phyloP scores from a whole-genome alignment of 2,888 invertebrate genomes.

The Drosophila lutescens region DNA sequence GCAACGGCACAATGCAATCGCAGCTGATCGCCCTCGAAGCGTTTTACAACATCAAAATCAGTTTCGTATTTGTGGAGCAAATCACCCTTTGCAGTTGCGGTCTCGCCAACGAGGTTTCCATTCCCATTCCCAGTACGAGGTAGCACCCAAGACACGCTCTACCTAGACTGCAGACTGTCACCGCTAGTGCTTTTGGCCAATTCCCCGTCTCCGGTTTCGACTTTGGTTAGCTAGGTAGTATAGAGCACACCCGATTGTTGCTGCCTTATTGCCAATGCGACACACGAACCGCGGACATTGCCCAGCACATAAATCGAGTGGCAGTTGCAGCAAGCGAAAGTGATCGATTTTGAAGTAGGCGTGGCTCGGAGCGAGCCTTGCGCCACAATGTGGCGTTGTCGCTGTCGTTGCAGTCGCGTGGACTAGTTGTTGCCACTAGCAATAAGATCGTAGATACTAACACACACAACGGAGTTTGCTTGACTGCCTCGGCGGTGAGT shows the following conservation, averaged over 20 bases:
- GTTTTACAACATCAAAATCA: conserved; percentile 35
- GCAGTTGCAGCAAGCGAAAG: conserved; percentile 72
- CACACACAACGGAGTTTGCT: conserved; percentile 47
- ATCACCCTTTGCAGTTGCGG: conserved; percentile 30
- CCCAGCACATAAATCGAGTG: conserved; percentile 29
- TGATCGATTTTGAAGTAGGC: conserved; percentile 80
- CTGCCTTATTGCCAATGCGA: conserved; percentile 48
- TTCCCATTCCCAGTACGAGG: conserved; percentile 11
- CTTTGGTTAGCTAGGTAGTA: background rate
- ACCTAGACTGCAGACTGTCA: conserved; percentile 13
- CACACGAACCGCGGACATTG: conserved; percentile 48
- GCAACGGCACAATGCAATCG: conserved; percentile 18
- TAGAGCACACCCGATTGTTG: background rate
- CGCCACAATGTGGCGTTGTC: conserved; percentile 55
- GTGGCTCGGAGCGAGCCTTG: conserved; percentile 65
- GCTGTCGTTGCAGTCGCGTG: conserved; percentile 61
- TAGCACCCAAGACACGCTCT: conserved; percentile 4
- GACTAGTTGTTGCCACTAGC: conserved; percentile 71
- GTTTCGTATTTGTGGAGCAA: conserved; percentile 44
- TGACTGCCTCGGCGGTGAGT: conserved; percentile 53
- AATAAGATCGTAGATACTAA: conserved; percentile 68
- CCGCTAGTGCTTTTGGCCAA: conserved; percentile 7
- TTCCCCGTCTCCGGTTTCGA: background rate
- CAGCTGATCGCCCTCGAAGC: conserved; percentile 18
- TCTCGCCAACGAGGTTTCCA: conserved; percentile 13